Base-by-base conservation (phyloP, 2,888 invertebrate species). In the Limnephilus marmoratus region DNA sequence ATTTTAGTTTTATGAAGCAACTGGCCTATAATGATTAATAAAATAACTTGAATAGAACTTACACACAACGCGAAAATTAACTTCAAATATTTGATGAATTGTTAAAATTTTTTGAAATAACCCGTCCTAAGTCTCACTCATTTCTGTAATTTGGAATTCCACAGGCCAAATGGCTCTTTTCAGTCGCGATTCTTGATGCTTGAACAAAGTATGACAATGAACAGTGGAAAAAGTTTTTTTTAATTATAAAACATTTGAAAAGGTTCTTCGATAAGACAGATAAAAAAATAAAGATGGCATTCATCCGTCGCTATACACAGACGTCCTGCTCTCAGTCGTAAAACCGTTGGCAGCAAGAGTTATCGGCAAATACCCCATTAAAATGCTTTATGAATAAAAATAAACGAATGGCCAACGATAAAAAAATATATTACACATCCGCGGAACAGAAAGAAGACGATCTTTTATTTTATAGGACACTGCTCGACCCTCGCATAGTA, bases 351-450 rank as follows among this genome's bases (percentile, higher is more conserved):
- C 86, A 86, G 45, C 45, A 86, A 29, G 45, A 45, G 37, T 86
- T 86, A 86, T 86, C 86, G 15, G 49, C 85, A 85, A 45, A 86
- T 45, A 86, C n/a, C 86, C 86, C 45, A 86, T 86, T 86, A 86
- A 86, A 86, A 45, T 86, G 45, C 45, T 86, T 86, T 86, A 86
- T 86, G 86, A 86, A 45, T 49, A 45, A 86, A 86, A 45, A 86
- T 86, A 86, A 86, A 68, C 37, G 24, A 86, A 45, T 29, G n/a
- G 18, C 41, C 45, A n/a, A 11, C 85, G n/a, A 86, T 86, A n/a
- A 37, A 15, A 37, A 45, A 29, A 45, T 68, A 37, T 49, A 86
- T 45, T 86, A n/a, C 45, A 24, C 86, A 86, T 24, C 37, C n/a
- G 49, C 37, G 29, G 24, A 86, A 45, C 41, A 86, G n/a, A 86